Conservation (phyloP, 2,888 invertebrate genomes). For the Euspilapteryx auroguttella region DNA sequence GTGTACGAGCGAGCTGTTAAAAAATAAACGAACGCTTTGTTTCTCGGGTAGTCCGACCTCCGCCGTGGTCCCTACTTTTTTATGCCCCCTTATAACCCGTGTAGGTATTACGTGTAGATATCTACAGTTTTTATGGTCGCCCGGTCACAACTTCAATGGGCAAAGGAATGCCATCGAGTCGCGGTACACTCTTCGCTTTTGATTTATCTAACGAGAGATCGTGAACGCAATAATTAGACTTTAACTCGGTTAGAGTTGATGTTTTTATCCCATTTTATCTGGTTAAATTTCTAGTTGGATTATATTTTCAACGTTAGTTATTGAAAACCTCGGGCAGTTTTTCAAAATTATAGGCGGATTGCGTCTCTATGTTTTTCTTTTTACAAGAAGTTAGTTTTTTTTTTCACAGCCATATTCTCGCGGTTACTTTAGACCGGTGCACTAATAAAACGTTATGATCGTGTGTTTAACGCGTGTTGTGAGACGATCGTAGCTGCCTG, state of each 20-base stretch:
- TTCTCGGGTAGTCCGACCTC: conserved; percentile 62
- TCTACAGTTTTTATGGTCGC: conserved; percentile 57
- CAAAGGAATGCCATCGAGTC: conserved; percentile 58
- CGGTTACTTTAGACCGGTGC: conserved; percentile 56
- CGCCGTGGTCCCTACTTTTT: conserved; percentile 57
- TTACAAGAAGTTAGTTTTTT: too few species aligned
- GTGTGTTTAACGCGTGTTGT: conserved; percentile 60
- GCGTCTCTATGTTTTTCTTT: too few species aligned
- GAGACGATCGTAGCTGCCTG: conserved; percentile 54
- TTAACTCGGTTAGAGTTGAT: too few species aligned
- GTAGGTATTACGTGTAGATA: conserved; percentile 55
- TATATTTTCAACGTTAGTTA: too few species aligned
- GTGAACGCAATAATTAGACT: too few species aligned
- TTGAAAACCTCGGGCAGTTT: too few species aligned
- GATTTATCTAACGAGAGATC: too few species aligned
- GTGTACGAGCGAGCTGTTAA: conserved; percentile 60
- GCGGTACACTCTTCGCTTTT: too few species aligned
- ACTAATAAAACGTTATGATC: conserved; percentile 62
- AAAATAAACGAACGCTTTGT: conserved; percentile 61
- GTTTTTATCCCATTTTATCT: too few species aligned
- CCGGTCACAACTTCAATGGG: conserved; percentile 59
- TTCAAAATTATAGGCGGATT: too few species aligned
- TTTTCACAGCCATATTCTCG: too few species aligned
- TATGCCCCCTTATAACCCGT: conserved; percentile 58
- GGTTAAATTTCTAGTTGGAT: too few species aligned